Evolutionary conservation across 2,113 vertebrate genomes (phyloP), one percentile per base, ranked within the genome.

Genomic region (Trogon surrucura): DNA sequence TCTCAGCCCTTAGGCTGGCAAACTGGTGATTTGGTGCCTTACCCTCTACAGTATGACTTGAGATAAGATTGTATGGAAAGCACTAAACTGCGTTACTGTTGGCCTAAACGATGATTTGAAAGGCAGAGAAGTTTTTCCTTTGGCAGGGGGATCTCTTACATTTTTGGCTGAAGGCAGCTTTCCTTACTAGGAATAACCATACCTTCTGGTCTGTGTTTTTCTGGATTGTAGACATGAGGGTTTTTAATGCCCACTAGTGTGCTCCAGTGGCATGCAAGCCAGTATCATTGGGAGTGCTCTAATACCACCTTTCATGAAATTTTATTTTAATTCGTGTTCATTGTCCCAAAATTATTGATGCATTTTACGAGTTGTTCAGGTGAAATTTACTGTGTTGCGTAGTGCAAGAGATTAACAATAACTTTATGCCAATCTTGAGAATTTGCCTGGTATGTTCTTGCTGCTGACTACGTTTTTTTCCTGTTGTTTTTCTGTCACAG

Each of bases 401-500:
- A 16, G 20, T 26, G 36, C 13, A 0, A n/a, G 18, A 44, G 12
- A 20, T 12, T 4, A 51, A 19, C 10, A 10, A 12, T 45, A 4
- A 1, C 18, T 23, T 25, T 5, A 8, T 25, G 26, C 29, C 7
- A 0, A 0, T 32, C 10, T 11, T 27, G 51, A 56, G 56, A 36
- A 2, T 53, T 64, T 56, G 16, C 29, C n/a, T 20, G 22, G 2
- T 56, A 0, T 0, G 1, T 71, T 77, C 27, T 44, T 69, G 73
- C 22, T 78, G 19, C 91, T 97, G 54, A 36, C 34, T 56, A 29
- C 29, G 0, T 82, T 50, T 71, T 61, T 48, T 25, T 12, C 20
- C 9, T 5, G 0, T 53, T 87, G 29, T 91, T 47, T 89, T 89
- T 25, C 20, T 86, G 61, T 90, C 53, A 50, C 86, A 99, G 99